A percentile compares a stretch with the other conserved stretches of the same genome.
Conservation (phyloP, 2,888 invertebrate genomes). For the Lycia hirtaria region DNA sequence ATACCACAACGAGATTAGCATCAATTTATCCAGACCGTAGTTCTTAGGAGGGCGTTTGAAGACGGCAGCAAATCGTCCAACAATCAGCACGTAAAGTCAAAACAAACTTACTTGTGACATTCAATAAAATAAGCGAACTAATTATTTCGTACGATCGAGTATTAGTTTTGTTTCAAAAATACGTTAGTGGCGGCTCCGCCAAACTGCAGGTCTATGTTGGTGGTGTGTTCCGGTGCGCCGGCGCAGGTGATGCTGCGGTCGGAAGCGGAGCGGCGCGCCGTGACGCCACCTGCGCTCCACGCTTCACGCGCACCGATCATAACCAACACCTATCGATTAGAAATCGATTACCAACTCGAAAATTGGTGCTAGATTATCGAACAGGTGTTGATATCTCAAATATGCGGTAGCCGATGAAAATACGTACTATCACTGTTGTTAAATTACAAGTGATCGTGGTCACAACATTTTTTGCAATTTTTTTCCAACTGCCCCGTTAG, state of each 20-base stretch:
- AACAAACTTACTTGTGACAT: neutral
- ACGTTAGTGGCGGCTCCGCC: neutral
- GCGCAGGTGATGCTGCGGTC: slow-evolving; percentile 75
- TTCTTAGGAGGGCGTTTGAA: neutral
- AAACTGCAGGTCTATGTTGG: neutral
- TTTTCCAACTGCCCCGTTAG: no score
- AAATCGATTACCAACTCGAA: slow-evolving; percentile 26
- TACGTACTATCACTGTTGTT: neutral
- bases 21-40: slow-evolving; percentile 11
- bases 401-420: neutral
- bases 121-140: neutral
- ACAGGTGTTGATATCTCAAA: slow-evolving; percentile 20
- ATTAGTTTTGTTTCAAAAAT: neutral
- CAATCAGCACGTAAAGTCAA: slow-evolving; percentile 58
- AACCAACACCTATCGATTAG: slow-evolving; percentile 45
- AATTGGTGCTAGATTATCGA: slow-evolving; percentile 17
- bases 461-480: neutral
- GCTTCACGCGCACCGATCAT: slow-evolving; percentile 49
- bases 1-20: slow-evolving; percentile 18
- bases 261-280: slow-evolving; percentile 50
- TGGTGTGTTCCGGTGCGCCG: slow-evolving; percentile 69
- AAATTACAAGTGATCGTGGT: neutral
- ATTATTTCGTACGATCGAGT: neutral
- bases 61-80: slow-evolving; percentile 50
- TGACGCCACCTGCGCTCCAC: slow-evolving; percentile 59